phyloP scores from a whole-genome alignment of 1,140 invertebrate genomes.

The Zaprionus africanus region DNA sequence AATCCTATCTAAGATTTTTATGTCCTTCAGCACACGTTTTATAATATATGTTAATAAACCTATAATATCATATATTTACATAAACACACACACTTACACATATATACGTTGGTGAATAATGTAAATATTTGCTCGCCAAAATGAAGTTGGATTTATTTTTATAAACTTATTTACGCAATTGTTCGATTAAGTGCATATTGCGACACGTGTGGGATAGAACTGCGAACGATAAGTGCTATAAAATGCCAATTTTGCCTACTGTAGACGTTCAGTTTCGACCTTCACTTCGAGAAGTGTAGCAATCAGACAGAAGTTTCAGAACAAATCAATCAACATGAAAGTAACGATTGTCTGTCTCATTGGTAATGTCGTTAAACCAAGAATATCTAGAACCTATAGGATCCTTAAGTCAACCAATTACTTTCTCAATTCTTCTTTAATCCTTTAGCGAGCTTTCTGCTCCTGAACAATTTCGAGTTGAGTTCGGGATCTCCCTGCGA shows the following conservation, averaged over 20 bases:
- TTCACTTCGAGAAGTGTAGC: neutral
- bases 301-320: neutral
- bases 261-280: neutral
- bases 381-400: neutral
- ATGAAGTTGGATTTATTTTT: conserved; percentile 2
- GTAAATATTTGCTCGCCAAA: neutral
- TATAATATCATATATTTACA: neutral
- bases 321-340: neutral
- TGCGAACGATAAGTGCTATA: neutral
- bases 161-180: conserved; percentile 5
- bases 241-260: neutral
- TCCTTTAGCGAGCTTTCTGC: neutral
- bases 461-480: neutral
- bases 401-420: neutral
- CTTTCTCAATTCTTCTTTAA: neutral
- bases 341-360: neutral
- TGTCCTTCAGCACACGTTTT: too few species aligned
- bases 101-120: neutral
- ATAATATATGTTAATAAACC: too few species aligned
- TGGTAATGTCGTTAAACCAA: neutral
- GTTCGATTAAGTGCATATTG: neutral
- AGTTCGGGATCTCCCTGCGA: neutral
- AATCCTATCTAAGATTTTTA: too few species aligned
- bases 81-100: neutral
- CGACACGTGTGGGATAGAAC: neutral